phyloP scores from a whole-genome alignment of 2,113 vertebrate genomes.

The Barnardius zonarius region DNA sequence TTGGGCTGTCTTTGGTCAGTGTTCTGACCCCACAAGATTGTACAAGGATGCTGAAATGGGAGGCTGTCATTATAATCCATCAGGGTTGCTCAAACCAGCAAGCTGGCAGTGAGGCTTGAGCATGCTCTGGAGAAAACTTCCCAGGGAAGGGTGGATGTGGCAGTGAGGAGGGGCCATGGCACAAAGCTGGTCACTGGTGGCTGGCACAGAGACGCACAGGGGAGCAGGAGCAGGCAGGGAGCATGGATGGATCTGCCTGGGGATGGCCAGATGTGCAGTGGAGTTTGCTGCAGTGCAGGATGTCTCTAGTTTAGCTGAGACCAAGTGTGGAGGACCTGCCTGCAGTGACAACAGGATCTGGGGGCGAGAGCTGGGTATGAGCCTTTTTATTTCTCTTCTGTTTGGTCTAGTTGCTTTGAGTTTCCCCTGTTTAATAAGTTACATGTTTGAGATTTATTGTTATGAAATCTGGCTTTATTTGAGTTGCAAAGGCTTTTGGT shows the following conservation, averaged over 20 bases:
- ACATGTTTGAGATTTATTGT: background rate
- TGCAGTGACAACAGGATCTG: background rate
- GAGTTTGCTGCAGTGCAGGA: background rate
- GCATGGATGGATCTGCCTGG: background rate
- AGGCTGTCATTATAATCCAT: background rate
- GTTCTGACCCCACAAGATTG: background rate
- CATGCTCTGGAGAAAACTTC: background rate
- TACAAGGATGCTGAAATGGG: background rate
- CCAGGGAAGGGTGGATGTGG: background rate
- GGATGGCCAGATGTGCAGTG: background rate
- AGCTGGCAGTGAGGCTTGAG: background rate
- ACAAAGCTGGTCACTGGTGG: background rate
- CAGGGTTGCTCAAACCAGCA: background rate
- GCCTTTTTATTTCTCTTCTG: background rate
- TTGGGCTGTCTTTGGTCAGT: background rate
- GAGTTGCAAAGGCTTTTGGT: constrained; percentile 28
- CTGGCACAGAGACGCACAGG: background rate
- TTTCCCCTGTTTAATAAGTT: background rate
- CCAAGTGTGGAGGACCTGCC: background rate
- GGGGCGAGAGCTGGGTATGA: background rate
- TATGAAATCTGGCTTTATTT: constrained; percentile 17
- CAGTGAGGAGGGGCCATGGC: fast-evolving
- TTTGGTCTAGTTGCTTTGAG: background rate
- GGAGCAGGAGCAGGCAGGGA: background rate
- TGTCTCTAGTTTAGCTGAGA: background rate